A percentile compares a stretch with the other conserved stretches of the same genome.
Evolutionary conservation across 2,113 vertebrate genomes (phyloP).

Genomic region (rabbit (Oryctolagus cuniculus)): mOryCun1.1 NC_091451.1:13762501-13763000

Average conservation of each 20-base stretch:
- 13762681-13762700: conserved; percentile 26
- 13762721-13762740: background rate
- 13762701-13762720: background rate
- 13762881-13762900: too few species aligned
- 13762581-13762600: conserved; percentile 28
- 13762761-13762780: background rate
- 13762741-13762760: background rate
- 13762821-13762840: too few species aligned
- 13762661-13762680: background rate
- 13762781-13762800: background rate
- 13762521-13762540: conserved; percentile 44
- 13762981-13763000: too few species aligned
- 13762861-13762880: too few species aligned
- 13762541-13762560: conserved; percentile 57
- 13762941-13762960: too few species aligned
- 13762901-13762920: too few species aligned
- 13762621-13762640: background rate
- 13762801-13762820: conserved; percentile 12
- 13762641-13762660: background rate
- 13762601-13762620: conserved; percentile 32
- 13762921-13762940: too few species aligned
- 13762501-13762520: conserved; percentile 48
- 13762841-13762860: too few species aligned
- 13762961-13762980: too few species aligned
- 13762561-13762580: conserved; percentile 53